Base-by-base conservation (phyloP, 2,113 vertebrate genomes). In the Sprattus sprattus region DNA sequence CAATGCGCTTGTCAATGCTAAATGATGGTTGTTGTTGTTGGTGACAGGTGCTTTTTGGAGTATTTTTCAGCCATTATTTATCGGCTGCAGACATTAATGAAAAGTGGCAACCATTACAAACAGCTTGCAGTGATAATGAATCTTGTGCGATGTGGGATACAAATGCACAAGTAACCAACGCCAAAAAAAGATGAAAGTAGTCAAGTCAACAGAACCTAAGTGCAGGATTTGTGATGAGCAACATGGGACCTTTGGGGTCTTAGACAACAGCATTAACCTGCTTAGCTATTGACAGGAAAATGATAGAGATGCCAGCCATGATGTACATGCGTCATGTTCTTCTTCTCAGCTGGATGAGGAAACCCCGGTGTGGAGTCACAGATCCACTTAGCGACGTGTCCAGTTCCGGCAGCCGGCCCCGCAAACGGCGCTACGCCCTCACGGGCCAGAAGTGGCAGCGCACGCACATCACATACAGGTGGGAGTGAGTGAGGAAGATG, bases 371-470 rank as follows among this genome's bases (percentile, higher is more conserved):
- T 52, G 98, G 98, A 13, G 97, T 99, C 78, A 97, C 98, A 28
- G 98, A 99, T 92, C 97, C 96, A 90, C 92, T 95, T 16, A 95
- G 95, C 92, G 95, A 95, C 9, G 94, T 81, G 64, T 96, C 96
- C 85, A 96, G 95, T 91, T 96, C 97, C 87, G 95, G 91, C 47
- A 87, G 96, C 47, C n/a, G 64, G 64, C 25, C 64, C 28, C 95
- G 97, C 84, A 96, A 95, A 84, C 96, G 97, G 86, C 95, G 98
- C 86, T 99, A 99, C 0, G 98, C 98, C 0, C 93, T 99, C 90
- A 99, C 98, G 0, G 98, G 98, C 88, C 98, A 99, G 93, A 99
- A 97, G 93, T 99, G 98, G 98, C 98, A 99, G 85, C 97, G 99
- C 89, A 96, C 97, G 49, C 97, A 99, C 95, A 99, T 99, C 95